phyloP scores from a whole-genome alignment of 2,797 vertebrate species.

The Acridotheres tristis region DNA sequence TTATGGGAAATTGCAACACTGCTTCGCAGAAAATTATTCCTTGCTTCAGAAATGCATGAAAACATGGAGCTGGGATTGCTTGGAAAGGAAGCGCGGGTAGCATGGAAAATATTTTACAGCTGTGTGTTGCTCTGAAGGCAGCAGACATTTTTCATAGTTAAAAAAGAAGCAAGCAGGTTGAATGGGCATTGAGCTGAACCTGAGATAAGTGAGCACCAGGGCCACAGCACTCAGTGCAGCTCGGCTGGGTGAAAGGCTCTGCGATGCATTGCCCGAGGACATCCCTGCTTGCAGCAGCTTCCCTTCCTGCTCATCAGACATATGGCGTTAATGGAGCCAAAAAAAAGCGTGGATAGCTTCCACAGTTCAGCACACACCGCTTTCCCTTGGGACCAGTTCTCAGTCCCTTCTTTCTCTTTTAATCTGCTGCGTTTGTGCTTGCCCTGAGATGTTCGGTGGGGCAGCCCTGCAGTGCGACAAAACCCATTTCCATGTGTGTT shows the following conservation, averaged over 20 bases:
- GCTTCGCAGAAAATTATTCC: not conserved
- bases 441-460: not conserved
- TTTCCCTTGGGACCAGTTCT: not conserved
- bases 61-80: not conserved
- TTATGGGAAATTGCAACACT: not conserved
- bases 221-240: not conserved
- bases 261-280: rapidly evolving
- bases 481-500: rapidly evolving
- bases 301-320: not conserved
- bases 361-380: not conserved
- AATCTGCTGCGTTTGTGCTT: not conserved
- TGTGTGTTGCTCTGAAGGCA: not conserved
- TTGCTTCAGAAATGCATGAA: not conserved
- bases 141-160: not conserved
- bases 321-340: rapidly evolving
- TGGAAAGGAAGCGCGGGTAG: not conserved
- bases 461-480: not conserved
- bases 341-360: rapidly evolving
- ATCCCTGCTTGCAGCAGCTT: not conserved
- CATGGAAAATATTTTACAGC: not conserved
- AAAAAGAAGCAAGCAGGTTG: not conserved
- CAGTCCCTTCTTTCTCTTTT: not conserved
- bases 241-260: not conserved
- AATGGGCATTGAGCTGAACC: not conserved
- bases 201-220: not conserved